Conservation (phyloP, 2,113 vertebrate genomes). For the Calyptomena viridis region DNA sequence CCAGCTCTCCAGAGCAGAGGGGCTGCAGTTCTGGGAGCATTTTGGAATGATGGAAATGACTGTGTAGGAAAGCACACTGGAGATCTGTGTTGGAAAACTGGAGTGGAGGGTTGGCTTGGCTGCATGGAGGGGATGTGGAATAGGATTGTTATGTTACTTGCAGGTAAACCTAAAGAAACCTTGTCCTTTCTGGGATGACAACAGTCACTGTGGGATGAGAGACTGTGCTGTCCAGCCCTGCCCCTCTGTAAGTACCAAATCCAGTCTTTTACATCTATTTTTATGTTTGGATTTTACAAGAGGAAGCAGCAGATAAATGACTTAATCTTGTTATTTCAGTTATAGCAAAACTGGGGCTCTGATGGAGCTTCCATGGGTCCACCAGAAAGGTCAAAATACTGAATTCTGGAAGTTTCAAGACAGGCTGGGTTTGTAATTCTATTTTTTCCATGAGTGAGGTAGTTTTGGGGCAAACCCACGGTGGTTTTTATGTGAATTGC, state of each 20-base stretch:
- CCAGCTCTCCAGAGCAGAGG: not conserved
- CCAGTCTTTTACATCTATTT: not conserved
- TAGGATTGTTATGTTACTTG: not conserved
- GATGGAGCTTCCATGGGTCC: not conserved
- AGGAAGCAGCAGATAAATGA: not conserved
- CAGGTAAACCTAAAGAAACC: slow-evolving; percentile 91
- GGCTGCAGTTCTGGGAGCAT: not conserved
- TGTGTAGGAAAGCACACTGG: not conserved
- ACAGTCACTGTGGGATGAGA: slow-evolving; percentile 83
- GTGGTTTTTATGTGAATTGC: not conserved
- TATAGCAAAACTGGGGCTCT: not conserved
- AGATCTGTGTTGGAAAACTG: not conserved
- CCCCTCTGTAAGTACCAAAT: slow-evolving; percentile 79
- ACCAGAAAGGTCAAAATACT: not conserved
- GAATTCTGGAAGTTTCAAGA: not conserved
- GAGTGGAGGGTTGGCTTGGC: not conserved
- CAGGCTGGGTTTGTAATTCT: not conserved
- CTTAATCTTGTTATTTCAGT: fast-evolving
- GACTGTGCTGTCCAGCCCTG: slow-evolving; percentile 90
- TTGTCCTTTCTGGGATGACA: slow-evolving; percentile 90
- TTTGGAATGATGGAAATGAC: not conserved
- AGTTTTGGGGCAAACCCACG: not conserved
- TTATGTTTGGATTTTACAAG: not conserved
- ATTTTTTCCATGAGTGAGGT: not conserved
- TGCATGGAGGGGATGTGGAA: not conserved